These are phyloP conservation scores for Bothrops jararaca DNA, from an alignment of 2,113 vertebrate species.

Conservation along the genomic window DNA sequence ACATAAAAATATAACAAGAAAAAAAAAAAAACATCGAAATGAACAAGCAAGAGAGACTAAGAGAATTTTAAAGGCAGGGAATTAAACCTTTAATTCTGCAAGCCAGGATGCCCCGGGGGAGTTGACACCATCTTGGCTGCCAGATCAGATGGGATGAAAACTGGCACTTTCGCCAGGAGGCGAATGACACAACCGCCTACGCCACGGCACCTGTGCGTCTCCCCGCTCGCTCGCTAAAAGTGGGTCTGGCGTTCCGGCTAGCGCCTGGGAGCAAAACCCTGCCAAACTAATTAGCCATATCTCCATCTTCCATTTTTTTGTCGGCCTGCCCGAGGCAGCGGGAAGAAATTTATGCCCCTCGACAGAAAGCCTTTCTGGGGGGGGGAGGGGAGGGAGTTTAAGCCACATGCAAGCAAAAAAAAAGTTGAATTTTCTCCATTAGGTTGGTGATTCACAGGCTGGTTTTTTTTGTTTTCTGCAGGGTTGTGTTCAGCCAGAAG, in stretches of 20 bases:
- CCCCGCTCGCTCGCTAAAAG: background rate
- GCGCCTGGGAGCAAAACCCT: accelerated
- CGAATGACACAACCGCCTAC: background rate
- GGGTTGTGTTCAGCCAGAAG: background rate
- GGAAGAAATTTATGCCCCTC: background rate
- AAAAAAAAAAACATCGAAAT: no score
- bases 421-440: background rate
- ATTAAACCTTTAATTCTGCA: background rate
- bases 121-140: background rate
- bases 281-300: background rate
- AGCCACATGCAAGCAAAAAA: background rate
- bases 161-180: background rate
- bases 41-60: no score
- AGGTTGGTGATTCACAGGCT: background rate
- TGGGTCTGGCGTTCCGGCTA: background rate
- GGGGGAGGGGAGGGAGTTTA: background rate
- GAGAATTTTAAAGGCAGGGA: background rate
- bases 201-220: background rate
- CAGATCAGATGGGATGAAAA: background rate
- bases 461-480: background rate
- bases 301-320: background rate
- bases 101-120: background rate
- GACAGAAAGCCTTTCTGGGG: background rate
- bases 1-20: no score
- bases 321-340: background rate